Percentiles rank a stretch among this genome's conserved stretches.
Evolutionary conservation across 2,888 invertebrate genomes (phyloP).

Genomic region (Syrista parreyssii): DNA sequence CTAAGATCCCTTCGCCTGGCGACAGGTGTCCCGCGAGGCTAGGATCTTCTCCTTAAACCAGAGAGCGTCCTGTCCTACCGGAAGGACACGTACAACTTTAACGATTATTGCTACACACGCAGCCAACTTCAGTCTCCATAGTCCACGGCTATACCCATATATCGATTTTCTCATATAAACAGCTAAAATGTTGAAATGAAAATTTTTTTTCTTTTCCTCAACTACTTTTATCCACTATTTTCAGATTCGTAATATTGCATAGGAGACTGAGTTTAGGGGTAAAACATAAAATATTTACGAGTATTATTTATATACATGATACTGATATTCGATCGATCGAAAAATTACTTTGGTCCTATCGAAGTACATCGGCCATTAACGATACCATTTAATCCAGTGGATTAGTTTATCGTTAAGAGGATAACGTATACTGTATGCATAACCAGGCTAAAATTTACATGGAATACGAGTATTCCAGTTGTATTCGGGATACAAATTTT

Average conservation of each 20-base stretch:
- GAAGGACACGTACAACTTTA: slow-evolving; percentile 4
- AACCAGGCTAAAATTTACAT: neutral
- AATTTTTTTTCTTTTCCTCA: neutral
- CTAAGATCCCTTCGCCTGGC: neutral
- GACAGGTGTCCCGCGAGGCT: neutral
- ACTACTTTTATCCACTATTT: neutral
- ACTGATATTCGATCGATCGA: neutral
- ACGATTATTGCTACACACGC: slow-evolving; percentile 10
- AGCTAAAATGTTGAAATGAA: neutral
- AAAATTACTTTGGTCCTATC: neutral
- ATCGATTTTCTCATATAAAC: neutral
- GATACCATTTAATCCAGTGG: neutral
- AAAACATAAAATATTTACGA: neutral
- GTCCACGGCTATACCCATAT: neutral
- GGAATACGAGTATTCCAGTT: neutral
- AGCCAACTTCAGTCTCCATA: neutral
- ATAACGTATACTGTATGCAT: neutral
- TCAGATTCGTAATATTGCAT: neutral
- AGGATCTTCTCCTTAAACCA: neutral
- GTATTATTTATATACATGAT: neutral
- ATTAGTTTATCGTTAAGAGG: neutral
- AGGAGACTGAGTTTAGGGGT: neutral
- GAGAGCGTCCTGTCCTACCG: neutral
- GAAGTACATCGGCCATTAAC: neutral
- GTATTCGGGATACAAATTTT: neutral